Percentiles rank a stretch among this genome's conserved stretches.
phyloP scores from a whole-genome alignment of 1,140 invertebrate species.

The Saxidomus purpurata region DNA sequence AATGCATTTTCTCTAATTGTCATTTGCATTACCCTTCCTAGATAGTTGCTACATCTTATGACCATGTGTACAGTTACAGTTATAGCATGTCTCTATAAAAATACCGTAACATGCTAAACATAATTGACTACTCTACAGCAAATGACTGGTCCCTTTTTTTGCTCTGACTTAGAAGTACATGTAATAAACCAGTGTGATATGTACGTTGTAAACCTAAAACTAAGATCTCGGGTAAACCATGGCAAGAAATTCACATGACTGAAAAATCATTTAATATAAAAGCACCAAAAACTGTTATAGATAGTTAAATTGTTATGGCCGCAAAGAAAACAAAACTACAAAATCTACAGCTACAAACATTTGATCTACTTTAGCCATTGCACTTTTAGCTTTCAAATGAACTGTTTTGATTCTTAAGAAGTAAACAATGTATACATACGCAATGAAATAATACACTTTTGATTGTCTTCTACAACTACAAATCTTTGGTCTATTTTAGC shows the following conservation, averaged over 20 bases:
- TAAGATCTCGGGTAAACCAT: not conserved
- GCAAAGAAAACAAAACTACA: not conserved
- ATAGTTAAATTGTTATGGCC: not conserved
- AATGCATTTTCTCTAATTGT: no score
- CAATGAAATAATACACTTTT: not conserved
- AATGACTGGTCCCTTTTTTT: no score
- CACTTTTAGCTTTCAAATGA: not conserved
- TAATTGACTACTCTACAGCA: no score
- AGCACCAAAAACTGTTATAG: not conserved
- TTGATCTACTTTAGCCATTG: not conserved
- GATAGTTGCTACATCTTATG: no score
- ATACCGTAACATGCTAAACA: no score
- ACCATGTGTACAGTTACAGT: no score
- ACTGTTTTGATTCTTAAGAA: not conserved
- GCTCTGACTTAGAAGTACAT: no score
- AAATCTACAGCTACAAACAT: not conserved
- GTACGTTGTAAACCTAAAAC: no score
- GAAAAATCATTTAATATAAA: not conserved
- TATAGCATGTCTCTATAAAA: no score
- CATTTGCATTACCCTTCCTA: no score
- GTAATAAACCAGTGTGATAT: no score
- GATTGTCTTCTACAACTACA: not conserved
- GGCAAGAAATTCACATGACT: slow-evolving; percentile 3
- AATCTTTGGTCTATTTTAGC: not conserved
- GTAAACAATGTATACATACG: not conserved